Evolutionary conservation across 2,888 invertebrate species (phyloP).

Genomic region (Strigamia crassipes): DNA sequence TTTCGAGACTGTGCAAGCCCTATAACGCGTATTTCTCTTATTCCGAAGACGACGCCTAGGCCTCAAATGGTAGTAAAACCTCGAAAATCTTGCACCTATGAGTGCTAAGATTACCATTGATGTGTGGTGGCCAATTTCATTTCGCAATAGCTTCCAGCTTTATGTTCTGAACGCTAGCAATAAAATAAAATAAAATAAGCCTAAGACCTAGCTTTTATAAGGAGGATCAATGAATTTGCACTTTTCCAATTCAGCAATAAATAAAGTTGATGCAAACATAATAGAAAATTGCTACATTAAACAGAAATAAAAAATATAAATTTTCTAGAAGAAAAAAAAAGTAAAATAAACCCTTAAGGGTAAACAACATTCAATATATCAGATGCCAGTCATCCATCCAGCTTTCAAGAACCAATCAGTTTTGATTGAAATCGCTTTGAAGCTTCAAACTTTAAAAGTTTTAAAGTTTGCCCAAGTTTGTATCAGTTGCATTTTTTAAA

Average conservation of each 20-base stretch:
- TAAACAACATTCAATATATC: neutral
- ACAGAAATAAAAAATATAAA: too few relatives aligned
- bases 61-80: neutral
- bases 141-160: neutral
- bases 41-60: neutral
- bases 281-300: neutral
- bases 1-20: neutral
- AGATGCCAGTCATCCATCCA: neutral
- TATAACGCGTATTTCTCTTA: neutral
- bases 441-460: neutral
- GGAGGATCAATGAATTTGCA: neutral
- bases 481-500: too few relatives aligned
- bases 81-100: neutral
- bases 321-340: neutral
- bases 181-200: constrained; percentile 13
- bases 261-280: neutral
- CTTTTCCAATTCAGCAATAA: neutral
- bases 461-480: too few relatives aligned
- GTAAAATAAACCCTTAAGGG: neutral
- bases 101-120: neutral
- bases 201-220: neutral
- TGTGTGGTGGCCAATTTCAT: neutral
- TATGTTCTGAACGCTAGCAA: neutral
- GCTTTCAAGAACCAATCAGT: neutral
- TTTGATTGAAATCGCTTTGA: neutral